Evolutionary conservation across 1,140 invertebrate species (phyloP), one percentile per base, ranked within the genome.

Genomic region (Triops cancriformis): DNA sequence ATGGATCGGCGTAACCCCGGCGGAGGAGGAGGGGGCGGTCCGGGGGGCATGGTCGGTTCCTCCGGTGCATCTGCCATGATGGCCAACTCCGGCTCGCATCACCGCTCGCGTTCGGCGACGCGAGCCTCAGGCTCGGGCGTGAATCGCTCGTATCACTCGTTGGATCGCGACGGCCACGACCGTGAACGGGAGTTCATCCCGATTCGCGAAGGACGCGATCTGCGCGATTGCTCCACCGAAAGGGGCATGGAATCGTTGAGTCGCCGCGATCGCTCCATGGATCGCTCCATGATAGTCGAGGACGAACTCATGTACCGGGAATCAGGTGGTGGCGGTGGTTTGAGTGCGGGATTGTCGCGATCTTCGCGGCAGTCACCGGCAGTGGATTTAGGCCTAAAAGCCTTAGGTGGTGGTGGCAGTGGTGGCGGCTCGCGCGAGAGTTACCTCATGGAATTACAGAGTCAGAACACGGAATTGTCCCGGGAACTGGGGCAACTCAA

Each of bases 401-500:
- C 82, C 51, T 12, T 74, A 73, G 23, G 81, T 78, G 14, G 78
- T 28, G 77, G 64, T 42, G 77, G 28, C 64, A n/a, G 76, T 26
- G 73, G 84, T 73, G 84, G 77, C n/a, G 73, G 27, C n/a, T 51
- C 64, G n/a, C 76, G 82, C 45, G 83, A 87, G 14, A 86, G 86
- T 37, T 96, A 95, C 86, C 88, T 98, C 82, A 93, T 95, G 72
- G 96, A 98, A 84, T 88, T 98, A 51, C 96, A 98, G 86, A 91
- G 93, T 82, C 95, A 98, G 87, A 96, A 98, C 84, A 92, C 92
- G 81, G 96, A 98, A 84, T 88, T 98, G 78, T 96, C 98, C 83
- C 89, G 94, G n/a, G 97, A 99, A 85, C 90, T 98, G 82, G 93
- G 92, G n/a, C 95, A 94, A 84, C 88, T 98, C 72, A 98, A 98